A percentile compares a stretch with the other conserved stretches of the same genome.
phyloP scores from a whole-genome alignment of 2,113 vertebrate species.

The Syngnathus floridae region DNA sequence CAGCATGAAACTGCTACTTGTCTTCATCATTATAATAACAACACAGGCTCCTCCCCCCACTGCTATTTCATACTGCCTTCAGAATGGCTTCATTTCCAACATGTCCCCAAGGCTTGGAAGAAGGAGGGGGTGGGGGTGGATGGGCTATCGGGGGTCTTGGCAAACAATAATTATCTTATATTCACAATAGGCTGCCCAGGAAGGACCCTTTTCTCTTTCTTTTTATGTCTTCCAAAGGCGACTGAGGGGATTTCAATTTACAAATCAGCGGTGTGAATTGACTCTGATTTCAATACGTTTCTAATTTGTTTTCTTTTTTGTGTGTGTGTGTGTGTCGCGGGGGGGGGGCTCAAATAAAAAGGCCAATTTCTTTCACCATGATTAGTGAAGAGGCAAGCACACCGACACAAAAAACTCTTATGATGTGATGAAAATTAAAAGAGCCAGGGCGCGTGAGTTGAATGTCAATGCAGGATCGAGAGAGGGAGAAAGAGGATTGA shows the following conservation, averaged over 20 bases:
- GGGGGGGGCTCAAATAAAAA: constrained; percentile 70
- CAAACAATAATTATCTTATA: constrained; percentile 77
- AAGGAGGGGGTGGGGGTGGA: constrained; percentile 53
- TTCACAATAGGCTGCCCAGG: constrained; percentile 68
- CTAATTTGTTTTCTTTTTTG: constrained; percentile 57
- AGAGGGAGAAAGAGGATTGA: constrained; percentile 62
- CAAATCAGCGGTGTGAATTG: constrained; percentile 53
- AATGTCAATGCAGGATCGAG: constrained; percentile 78
- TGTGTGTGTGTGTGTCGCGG: constrained; percentile 52
- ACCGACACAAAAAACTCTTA: constrained; percentile 91
- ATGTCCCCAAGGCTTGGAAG: constrained; percentile 63
- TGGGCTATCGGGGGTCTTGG: constrained; percentile 36
- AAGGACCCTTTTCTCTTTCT: constrained; percentile 25
- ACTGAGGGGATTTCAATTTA: constrained; percentile 51
- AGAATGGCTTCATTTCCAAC: constrained; percentile 67
- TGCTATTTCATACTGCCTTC: constrained; percentile 61
- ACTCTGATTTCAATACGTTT: constrained; percentile 41
- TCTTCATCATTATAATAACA: constrained; percentile 52
- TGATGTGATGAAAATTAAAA: constrained; percentile 99
- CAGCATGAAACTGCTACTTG: constrained; percentile 67
- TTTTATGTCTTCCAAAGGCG: constrained; percentile 22
- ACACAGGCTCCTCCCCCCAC: constrained; percentile 53
- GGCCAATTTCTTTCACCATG: constrained; percentile 86
- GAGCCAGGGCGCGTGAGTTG: constrained; percentile 89
- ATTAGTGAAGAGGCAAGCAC: constrained; percentile 99